phyloP scores from a whole-genome alignment of 2,797 vertebrate genomes.

The Octomys mimax region DNA sequence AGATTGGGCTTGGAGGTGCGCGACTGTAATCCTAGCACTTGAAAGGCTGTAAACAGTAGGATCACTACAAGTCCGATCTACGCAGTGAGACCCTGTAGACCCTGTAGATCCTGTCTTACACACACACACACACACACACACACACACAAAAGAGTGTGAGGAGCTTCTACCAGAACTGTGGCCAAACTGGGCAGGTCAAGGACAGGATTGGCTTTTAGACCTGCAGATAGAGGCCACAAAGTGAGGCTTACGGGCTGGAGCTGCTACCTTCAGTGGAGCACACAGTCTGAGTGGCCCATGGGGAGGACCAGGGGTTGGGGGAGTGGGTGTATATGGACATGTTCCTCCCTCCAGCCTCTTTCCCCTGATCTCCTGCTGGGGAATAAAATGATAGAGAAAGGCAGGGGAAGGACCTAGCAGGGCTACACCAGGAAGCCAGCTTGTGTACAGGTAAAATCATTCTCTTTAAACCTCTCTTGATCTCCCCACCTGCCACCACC shows the following conservation, averaged over 20 bases:
- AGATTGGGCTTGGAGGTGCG: no score
- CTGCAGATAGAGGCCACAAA: neutral
- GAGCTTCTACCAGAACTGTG: neutral
- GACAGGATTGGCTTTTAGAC: neutral
- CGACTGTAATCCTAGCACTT: no score
- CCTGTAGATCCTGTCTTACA: no score
- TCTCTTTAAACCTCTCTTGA: neutral
- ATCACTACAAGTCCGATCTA: no score
- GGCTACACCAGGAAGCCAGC: neutral
- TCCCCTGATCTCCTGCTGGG: neutral
- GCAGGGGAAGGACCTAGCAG: neutral
- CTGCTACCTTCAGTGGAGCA: neutral
- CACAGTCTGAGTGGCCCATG: neutral
- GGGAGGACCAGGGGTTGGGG: neutral
- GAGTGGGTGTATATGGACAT: neutral
- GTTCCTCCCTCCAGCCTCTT: neutral
- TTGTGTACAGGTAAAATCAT: neutral
- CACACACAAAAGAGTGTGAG: neutral
- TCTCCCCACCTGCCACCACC: neutral
- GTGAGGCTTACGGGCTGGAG: neutral
- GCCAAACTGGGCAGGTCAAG: neutral
- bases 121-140: no score
- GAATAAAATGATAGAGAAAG: neutral
- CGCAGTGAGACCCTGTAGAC: no score
- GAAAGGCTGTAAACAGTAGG: no score